phyloP scores from a whole-genome alignment of 2,113 vertebrate genomes.

The Panthera leo region DNA sequence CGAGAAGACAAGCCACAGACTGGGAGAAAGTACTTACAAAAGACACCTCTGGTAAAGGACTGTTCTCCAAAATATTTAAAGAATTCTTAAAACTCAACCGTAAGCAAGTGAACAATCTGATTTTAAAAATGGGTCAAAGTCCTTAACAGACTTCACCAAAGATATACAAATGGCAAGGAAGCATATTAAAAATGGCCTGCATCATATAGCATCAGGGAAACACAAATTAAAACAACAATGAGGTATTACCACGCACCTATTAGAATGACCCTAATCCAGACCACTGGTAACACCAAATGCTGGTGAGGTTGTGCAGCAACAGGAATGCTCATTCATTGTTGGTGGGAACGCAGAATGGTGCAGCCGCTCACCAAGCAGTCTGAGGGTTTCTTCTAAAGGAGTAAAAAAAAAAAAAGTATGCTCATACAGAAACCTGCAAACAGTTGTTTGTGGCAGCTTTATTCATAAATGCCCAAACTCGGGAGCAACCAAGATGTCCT shows the following conservation, averaged over 20 bases:
- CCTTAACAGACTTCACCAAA: neutral
- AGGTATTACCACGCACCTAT: too few relatives aligned
- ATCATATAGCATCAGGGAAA: neutral
- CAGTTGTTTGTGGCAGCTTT: neutral
- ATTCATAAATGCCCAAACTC: neutral
- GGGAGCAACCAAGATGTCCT: neutral
- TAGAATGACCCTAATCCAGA: neutral
- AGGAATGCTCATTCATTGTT: too few relatives aligned
- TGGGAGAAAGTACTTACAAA: neutral
- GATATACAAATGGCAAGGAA: neutral
- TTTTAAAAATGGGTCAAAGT: neutral
- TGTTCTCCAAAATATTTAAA: neutral
- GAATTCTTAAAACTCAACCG: neutral
- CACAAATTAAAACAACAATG: neutral
- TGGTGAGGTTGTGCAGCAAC: too few relatives aligned
- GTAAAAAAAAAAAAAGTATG: too few relatives aligned
- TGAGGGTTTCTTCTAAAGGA: neutral
- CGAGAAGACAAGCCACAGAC: neutral
- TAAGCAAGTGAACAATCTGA: neutral
- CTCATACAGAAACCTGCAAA: neutral
- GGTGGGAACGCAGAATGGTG: neutral
- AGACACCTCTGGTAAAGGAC: neutral
- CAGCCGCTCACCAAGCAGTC: neutral
- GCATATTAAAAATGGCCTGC: neutral
- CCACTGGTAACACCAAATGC: neutral